A percentile compares a stretch with the other conserved stretches of the same genome.
Evolutionary conservation across 2,113 vertebrate species (phyloP).

Genomic region (Psilopogon haemacephalus): DNA sequence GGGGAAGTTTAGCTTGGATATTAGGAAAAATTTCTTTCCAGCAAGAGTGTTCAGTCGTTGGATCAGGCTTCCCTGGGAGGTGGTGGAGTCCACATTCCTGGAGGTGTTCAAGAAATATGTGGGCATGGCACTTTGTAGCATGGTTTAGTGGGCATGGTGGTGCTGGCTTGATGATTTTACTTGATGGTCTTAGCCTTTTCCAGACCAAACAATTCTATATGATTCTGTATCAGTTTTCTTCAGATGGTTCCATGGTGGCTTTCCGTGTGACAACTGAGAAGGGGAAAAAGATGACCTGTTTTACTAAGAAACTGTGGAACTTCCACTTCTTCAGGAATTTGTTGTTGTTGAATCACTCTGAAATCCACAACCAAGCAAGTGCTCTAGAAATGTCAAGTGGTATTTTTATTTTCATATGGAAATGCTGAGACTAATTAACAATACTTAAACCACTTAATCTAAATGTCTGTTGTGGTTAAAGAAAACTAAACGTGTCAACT

Average conservation of each 20-base stretch:
- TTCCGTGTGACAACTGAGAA: not conserved
- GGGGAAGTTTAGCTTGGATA: not conserved
- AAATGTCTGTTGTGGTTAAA: slow-evolving; percentile 43
- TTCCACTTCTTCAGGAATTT: not conserved
- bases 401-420: slow-evolving; percentile 11
- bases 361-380: not conserved
- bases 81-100: not conserved
- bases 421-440: slow-evolving; percentile 39
- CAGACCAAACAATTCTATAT: too few species aligned
- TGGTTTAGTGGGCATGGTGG: too few species aligned
- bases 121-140: too few species aligned
- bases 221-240: not conserved
- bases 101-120: too few species aligned
- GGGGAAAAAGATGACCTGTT: not conserved
- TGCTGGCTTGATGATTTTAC: too few species aligned
- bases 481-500: slow-evolving; percentile 41
- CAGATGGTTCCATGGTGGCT: not conserved
- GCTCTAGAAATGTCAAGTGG: not conserved
- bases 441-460: slow-evolving; percentile 19
- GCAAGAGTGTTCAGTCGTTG: not conserved
- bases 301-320: not conserved
- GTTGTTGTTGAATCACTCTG: not conserved
- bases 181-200: too few species aligned
- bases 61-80: not conserved
- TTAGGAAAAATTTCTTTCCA: not conserved